Conservation (phyloP, 2,888 invertebrate genomes). For the Dimorphilus gyrociliatus region DNA sequence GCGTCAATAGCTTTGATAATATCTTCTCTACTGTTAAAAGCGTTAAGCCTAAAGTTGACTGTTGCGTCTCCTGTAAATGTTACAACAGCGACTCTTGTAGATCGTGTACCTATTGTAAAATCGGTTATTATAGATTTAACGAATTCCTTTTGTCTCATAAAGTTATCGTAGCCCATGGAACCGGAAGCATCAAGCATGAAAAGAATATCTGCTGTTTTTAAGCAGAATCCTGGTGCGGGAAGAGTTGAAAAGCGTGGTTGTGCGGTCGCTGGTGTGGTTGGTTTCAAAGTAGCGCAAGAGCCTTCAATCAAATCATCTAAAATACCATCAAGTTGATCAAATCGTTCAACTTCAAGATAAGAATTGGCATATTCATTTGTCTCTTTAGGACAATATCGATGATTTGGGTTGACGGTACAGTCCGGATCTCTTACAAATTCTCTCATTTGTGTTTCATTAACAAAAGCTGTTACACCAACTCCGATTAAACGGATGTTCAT, state of each 20-base stretch:
- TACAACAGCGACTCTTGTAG: conserved; percentile 6
- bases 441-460: no score
- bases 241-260: background rate
- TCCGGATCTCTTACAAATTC: no score
- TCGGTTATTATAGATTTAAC: conserved; percentile 4
- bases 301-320: conserved; percentile 2
- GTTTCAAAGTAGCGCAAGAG: conserved; percentile 1
- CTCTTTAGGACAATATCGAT: no score
- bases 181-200: conserved; percentile 6
- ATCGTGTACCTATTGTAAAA: conserved; percentile 5
- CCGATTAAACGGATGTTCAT: no score
- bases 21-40: conserved; percentile 3
- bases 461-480: no score
- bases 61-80: conserved; percentile 8
- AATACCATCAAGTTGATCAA: background rate
- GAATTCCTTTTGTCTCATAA: conserved; percentile 5
- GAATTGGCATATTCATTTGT: no score
- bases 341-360: conserved; percentile 1
- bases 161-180: conserved; percentile 4
- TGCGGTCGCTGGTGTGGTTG: no score
- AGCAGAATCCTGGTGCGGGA: background rate
- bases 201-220: conserved; percentile 5
- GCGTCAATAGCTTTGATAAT: conserved; percentile 3
- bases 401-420: no score
- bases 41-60: conserved; percentile 7